Percentiles rank a stretch among this genome's conserved stretches.
phyloP scores from a whole-genome alignment of 2,797 vertebrate genomes.

The Fringilla coelebs region DNA sequence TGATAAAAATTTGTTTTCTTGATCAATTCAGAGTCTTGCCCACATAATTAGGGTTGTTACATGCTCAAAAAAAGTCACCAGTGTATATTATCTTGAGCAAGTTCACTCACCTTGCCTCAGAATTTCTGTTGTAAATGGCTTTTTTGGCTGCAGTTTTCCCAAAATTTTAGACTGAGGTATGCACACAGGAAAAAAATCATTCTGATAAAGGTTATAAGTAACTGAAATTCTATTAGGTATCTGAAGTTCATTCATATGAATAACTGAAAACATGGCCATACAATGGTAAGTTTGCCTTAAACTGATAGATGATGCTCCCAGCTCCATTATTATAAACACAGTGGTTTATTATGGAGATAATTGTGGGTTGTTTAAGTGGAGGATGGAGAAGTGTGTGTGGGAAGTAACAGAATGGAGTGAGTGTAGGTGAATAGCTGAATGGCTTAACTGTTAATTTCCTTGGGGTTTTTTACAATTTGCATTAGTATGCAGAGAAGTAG shows the following conservation, averaged over 20 bases:
- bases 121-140: not conserved
- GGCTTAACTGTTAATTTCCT: slow-evolving; percentile 46
- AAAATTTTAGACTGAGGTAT: not conserved
- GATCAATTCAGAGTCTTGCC: not conserved
- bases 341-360: slow-evolving; percentile 44
- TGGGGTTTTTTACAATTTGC: not conserved
- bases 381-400: slow-evolving; percentile 44
- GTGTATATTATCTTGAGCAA: not conserved
- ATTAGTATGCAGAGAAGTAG: slow-evolving; percentile 33
- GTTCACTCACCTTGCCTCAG: not conserved
- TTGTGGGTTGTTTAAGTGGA: slow-evolving; percentile 46
- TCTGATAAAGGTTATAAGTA: not conserved
- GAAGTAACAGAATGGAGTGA: slow-evolving; percentile 35
- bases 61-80: not conserved
- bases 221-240: slow-evolving; percentile 14
- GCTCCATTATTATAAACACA: slow-evolving; percentile 38
- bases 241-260: slow-evolving; percentile 24
- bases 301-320: slow-evolving; percentile 32
- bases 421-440: slow-evolving; percentile 32
- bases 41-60: not conserved
- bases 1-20: not conserved
- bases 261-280: not conserved
- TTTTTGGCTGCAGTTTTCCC: not conserved
- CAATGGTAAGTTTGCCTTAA: slow-evolving; percentile 12
- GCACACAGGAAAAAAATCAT: not conserved